Evolutionary conservation across 2,113 vertebrate species (phyloP).

Genomic region (Tricholaema leucomelas): DNA sequence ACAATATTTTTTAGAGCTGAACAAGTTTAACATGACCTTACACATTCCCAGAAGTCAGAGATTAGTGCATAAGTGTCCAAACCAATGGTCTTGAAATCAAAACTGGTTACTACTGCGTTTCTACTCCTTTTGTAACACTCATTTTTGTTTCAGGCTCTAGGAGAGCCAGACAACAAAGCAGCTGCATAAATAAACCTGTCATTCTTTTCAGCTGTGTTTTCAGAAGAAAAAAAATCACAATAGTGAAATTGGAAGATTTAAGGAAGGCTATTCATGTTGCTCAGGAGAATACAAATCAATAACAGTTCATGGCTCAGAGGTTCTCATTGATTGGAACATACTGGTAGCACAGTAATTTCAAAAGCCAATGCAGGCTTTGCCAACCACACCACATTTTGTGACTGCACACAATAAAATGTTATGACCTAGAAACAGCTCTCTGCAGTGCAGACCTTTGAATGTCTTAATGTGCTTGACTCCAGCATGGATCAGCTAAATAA

Average conservation of each 20-base stretch:
- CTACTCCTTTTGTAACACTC: background rate
- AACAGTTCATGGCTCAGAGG: slow-evolving; percentile 84
- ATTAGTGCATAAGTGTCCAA: background rate
- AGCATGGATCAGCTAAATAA: slow-evolving; percentile 44
- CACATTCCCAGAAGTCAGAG: background rate
- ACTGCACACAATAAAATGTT: slow-evolving; percentile 72
- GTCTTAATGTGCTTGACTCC: slow-evolving; percentile 60
- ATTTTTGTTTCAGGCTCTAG: background rate
- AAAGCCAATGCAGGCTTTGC: slow-evolving; percentile 71
- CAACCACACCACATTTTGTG: slow-evolving; percentile 70
- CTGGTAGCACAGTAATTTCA: slow-evolving; percentile 77
- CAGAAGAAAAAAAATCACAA: slow-evolving; percentile 42
- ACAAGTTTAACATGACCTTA: background rate
- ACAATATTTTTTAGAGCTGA: background rate
- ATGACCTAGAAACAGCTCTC: slow-evolving; percentile 66
- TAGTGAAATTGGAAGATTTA: slow-evolving; percentile 74
- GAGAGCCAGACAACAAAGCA: slow-evolving; percentile 9
- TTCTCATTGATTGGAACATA: slow-evolving; percentile 91
- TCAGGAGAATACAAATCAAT: slow-evolving; percentile 81
- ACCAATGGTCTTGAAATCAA: background rate
- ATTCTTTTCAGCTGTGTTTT: slow-evolving; percentile 53
- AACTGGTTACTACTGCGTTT: background rate
- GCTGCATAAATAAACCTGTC: slow-evolving; percentile 59
- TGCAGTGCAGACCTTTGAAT: slow-evolving; percentile 26
- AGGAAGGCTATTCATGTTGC: slow-evolving; percentile 67